phyloP scores from a whole-genome alignment of 1,140 invertebrate genomes.

The Penaeus japonicus region DNA sequence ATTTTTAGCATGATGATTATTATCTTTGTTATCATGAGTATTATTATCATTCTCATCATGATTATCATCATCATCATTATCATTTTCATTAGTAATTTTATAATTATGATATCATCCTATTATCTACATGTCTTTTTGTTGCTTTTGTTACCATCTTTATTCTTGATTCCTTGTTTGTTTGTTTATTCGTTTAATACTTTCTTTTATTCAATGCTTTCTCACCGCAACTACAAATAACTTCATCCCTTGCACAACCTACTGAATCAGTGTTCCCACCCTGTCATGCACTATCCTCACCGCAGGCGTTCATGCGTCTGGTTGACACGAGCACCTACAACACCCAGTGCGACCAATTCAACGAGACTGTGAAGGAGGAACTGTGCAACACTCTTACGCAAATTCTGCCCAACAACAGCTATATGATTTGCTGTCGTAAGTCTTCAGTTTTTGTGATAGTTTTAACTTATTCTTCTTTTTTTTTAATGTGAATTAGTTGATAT shows the following conservation, averaged over 20 bases:
- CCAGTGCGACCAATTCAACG: conserved; percentile 44
- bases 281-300: not conserved
- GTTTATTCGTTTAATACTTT: too few relatives aligned
- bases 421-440: conserved; percentile 52
- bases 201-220: too few relatives aligned
- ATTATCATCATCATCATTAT: not conserved
- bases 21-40: not conserved
- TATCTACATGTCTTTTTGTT: not conserved
- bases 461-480: too few relatives aligned
- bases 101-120: too few relatives aligned
- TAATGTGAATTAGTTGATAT: too few relatives aligned
- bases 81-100: not conserved
- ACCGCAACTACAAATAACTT: too few relatives aligned
- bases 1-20: not conserved
- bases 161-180: not conserved
- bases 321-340: conserved; percentile 36
- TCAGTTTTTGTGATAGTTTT: too few relatives aligned
- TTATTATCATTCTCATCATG: not conserved
- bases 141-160: not conserved
- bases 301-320: conserved; percentile 46
- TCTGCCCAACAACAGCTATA: not conserved
- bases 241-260: too few relatives aligned
- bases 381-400: not conserved
- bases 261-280: not conserved
- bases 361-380: not conserved